A percentile compares a stretch with the other conserved stretches of the same genome.
Evolutionary conservation across 2,888 invertebrate species (phyloP).

Genomic region (Nephrotoma appendiculata): DNA sequence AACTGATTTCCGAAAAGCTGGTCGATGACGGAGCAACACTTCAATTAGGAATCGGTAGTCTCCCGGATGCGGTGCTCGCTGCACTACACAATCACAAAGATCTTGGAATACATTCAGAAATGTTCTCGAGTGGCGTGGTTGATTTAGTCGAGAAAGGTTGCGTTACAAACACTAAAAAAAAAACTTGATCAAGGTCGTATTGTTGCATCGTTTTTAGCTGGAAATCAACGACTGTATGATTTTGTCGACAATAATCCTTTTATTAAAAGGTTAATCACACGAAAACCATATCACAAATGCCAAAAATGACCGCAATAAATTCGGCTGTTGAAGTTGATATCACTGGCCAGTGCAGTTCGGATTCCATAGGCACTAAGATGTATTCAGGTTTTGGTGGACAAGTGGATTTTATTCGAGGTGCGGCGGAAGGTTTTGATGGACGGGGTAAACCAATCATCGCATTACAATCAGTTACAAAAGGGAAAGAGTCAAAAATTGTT

Average conservation of each 20-base stretch:
- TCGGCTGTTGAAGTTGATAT: constrained; percentile 89
- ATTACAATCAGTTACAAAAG: constrained; percentile 62
- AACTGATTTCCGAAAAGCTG: constrained; percentile 76
- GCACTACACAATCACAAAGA: constrained; percentile 74
- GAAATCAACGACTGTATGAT: constrained; percentile 73
- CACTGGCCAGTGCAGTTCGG: constrained; percentile 85
- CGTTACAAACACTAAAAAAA: constrained; percentile 79
- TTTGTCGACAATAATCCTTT: constrained; percentile 92
- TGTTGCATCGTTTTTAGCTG: constrained; percentile 85
- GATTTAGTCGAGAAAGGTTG: constrained; percentile 75
- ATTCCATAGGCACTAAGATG: constrained; percentile 65
- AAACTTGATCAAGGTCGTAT: constrained; percentile 71
- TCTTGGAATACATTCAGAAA: constrained; percentile 91
- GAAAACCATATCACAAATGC: constrained; percentile 64
- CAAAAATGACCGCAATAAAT: constrained; percentile 91
- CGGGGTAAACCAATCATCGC: constrained; percentile 85
- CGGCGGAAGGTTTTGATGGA: constrained; percentile 72
- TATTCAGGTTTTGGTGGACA: constrained; percentile 86
- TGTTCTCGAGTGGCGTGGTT: constrained; percentile 91
- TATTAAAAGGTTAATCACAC: constrained; percentile 85
- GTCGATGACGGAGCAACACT: constrained; percentile 87
- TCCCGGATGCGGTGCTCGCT: constrained; percentile 83
- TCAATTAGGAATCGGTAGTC: constrained; percentile 85
- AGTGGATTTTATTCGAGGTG: constrained; percentile 86
- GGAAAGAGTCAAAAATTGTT: constrained; percentile 71